A percentile compares a stretch with the other conserved stretches of the same genome.
These are phyloP conservation scores for Gymnobelideus leadbeateri DNA, from an alignment of 2,113 vertebrate genomes.

Conservation along the genomic window DNA sequence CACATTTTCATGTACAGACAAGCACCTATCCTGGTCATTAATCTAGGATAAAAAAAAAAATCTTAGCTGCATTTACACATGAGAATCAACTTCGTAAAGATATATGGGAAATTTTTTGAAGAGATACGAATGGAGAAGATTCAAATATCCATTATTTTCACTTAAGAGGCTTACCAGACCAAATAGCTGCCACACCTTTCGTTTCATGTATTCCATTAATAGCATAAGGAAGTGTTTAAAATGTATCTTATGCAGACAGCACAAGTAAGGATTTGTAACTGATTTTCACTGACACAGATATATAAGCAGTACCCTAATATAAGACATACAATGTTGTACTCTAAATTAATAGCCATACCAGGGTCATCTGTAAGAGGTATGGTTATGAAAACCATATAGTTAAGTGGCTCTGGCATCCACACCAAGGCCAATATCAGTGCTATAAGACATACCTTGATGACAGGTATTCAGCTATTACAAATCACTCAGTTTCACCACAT, in stretches of 20 bases:
- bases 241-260: constrained; percentile 53
- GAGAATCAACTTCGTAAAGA: constrained; percentile 44
- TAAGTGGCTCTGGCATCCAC: constrained; percentile 22
- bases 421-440: constrained; percentile 33
- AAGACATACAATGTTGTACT: constrained; percentile 36
- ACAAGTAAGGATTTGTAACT: constrained; percentile 66
- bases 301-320: constrained; percentile 14
- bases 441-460: constrained; percentile 57
- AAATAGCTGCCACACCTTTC: constrained; percentile 50
- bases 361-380: constrained; percentile 19
- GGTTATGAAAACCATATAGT: neutral
- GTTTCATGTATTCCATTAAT: constrained; percentile 53
- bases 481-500: constrained; percentile 58
- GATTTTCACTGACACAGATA: constrained; percentile 59
- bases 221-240: constrained; percentile 66
- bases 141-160: constrained; percentile 57
- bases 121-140: constrained; percentile 29
- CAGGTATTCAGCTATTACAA: constrained; percentile 55
- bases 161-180: constrained; percentile 29
- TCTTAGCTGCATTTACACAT: constrained; percentile 53
- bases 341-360: constrained; percentile 45
- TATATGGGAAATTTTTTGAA: constrained; percentile 51
- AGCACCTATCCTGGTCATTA: constrained; percentile 37
- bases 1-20: constrained; percentile 48
- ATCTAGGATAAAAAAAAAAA: constrained; percentile 23